Base-by-base conservation (phyloP, 2,888 invertebrate genomes). In the Oasisia sp. region DNA sequence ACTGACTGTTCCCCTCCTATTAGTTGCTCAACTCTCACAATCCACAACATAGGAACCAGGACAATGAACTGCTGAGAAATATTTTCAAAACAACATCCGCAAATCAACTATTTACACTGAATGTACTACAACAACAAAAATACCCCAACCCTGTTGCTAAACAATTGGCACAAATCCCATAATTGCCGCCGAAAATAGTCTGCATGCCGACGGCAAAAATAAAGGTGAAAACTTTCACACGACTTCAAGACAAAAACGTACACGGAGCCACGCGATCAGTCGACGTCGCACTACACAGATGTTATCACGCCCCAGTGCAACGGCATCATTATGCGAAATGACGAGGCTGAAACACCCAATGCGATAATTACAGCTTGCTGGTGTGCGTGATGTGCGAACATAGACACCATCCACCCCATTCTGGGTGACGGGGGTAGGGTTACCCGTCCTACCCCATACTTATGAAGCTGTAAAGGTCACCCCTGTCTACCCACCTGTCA, bases 391-490 rank as follows among this genome's bases (percentile, higher is more conserved):
- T 74, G 74, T 74, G 74, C 74, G 74, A 74, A 74, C 74, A 27
- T 74, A 74, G 27, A 74, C 74, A 74, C 74, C 74, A 74, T 74
- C 74, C 74, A 19, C 74, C 74, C 74, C 74, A 74, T 74, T 74
- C 19, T 27, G 74, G 74, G n/a, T 74, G 74, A 74, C 74, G 27
- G 74, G 27, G 74, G 27, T 74, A 74, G 74, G 74, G 74, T 74
- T 74, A 74, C 74, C 27, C 27, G n/a, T 74, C 74, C 27, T 74
- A 74, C 74, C 74, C 74, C 7, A 19, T 74, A 74, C 74, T 74
- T 74, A 74, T 74, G 74, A 74, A 74, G 74, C 74, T 74, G 74
- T 74, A 74, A 74, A 74, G 74, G 74, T 74, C 74, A 74, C 19
- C 27, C 74, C 74, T 27, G 74, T 74, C 74, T 74, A 74, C 38